phyloP scores from a whole-genome alignment of 92 coral and sea anemone genomes.

The Siderastrea siderea region DNA sequence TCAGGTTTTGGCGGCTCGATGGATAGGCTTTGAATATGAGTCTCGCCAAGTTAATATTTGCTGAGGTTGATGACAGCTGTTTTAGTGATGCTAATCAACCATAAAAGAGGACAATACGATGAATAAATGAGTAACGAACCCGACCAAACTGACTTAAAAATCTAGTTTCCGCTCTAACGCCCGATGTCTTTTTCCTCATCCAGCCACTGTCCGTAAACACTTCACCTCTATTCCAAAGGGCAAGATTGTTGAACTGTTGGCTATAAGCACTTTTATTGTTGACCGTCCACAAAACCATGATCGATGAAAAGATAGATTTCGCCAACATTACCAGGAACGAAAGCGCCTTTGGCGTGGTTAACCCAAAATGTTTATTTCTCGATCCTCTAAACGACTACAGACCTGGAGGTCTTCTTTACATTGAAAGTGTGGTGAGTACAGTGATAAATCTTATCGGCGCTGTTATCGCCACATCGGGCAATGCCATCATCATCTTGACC shows the following conservation, averaged over 20 bases:
- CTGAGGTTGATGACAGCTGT: constrained; percentile 10
- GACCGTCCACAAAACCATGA: not conserved
- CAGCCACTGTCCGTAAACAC: too few relatives aligned
- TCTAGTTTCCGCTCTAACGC: not conserved
- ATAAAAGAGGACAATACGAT: not conserved
- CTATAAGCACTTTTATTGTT: not conserved
- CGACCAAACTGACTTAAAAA: not conserved
- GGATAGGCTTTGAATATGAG: not conserved
- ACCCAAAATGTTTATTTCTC: constrained; percentile 18
- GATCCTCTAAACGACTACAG: constrained; percentile 21
- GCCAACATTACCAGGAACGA: constrained; percentile 12
- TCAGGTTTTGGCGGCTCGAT: too few relatives aligned
- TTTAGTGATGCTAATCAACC: not conserved
- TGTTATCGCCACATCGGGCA: constrained; percentile 51
- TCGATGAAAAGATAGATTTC: not conserved
- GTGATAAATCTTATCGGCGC: constrained; percentile 53
- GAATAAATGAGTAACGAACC: not conserved
- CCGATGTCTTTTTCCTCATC: too few relatives aligned
- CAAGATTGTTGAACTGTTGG: not conserved
- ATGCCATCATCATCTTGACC: constrained; percentile 51
- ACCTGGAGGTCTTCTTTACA: constrained; percentile 26
- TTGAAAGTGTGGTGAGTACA: constrained; percentile 27
- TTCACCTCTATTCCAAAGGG: too few relatives aligned
- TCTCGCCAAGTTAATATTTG: constrained; percentile 1
- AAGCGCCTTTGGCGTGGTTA: not conserved